A percentile compares a stretch with the other conserved stretches of the same genome.
Conservation (phyloP, 1,140 invertebrate genomes). For the Matsumurasca onukii region DNA sequence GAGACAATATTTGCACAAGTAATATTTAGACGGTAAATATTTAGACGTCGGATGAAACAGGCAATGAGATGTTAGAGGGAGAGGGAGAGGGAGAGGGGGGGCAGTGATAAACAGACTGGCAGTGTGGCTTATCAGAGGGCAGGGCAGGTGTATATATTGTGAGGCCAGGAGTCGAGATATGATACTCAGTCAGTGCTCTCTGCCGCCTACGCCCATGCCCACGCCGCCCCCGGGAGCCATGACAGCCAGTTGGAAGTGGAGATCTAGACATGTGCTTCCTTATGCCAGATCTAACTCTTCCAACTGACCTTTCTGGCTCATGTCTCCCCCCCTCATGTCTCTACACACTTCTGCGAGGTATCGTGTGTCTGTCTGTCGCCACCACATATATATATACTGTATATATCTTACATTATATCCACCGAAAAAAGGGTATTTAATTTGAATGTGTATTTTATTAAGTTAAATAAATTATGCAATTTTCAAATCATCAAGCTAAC, state of each 20-base stretch:
- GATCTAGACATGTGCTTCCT: conserved; percentile 53
- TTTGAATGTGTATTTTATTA: too few species aligned
- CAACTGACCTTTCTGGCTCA: conserved; percentile 53
- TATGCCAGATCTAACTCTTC: conserved; percentile 68
- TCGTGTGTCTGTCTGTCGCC: too few species aligned
- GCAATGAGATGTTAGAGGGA: conserved; percentile 6
- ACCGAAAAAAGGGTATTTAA: too few species aligned
- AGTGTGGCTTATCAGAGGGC: conserved; percentile 37
- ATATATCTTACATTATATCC: too few species aligned
- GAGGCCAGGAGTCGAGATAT: conserved; percentile 7
- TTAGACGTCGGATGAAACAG: not conserved
- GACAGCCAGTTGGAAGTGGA: conserved; percentile 56
- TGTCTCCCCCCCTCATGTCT: not conserved
- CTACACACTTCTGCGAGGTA: not conserved
- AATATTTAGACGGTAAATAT: conserved; percentile 11
- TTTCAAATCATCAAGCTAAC: too few species aligned
- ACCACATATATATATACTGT: too few species aligned
- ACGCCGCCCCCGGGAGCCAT: conserved; percentile 7
- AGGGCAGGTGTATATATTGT: conserved; percentile 37
- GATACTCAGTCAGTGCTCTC: too few species aligned
- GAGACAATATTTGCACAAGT: too few species aligned
- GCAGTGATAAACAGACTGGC: conserved; percentile 36
- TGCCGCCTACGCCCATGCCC: too few species aligned
- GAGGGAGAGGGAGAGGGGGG: conserved; percentile 16
- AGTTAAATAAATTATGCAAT: too few species aligned